Conservation (phyloP, 2,113 vertebrate species). For the Aptenodytes forsteri region DNA sequence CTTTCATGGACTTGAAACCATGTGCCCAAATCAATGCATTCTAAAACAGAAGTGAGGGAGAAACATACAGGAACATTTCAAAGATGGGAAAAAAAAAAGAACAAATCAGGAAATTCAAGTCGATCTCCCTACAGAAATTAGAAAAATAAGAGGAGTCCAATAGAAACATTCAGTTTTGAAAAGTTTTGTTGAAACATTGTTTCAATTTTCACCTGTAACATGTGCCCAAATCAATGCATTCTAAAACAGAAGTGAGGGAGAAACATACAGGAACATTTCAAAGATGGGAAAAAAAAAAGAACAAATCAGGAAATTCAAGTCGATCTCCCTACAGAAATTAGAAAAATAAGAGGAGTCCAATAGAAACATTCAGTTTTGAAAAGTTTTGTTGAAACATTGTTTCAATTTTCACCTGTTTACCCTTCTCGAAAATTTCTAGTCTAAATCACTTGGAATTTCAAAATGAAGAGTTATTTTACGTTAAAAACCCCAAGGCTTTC, state of each 20-base stretch:
- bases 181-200: too few species aligned
- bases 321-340: background rate
- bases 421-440: background rate
- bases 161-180: too few species aligned
- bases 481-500: accelerated
- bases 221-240: background rate
- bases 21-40: background rate
- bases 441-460: background rate
- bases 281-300: background rate
- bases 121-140: too few species aligned
- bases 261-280: background rate
- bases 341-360: background rate
- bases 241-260: background rate
- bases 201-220: too few species aligned
- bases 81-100: too few species aligned
- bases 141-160: too few species aligned
- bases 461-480: background rate
- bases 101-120: too few species aligned
- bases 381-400: background rate
- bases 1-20: background rate
- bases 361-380: background rate
- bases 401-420: background rate
- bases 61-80: background rate
- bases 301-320: background rate
- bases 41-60: background rate